Conservation (phyloP, 2,888 invertebrate genomes). For the Habrosyne pyritoides region DNA sequence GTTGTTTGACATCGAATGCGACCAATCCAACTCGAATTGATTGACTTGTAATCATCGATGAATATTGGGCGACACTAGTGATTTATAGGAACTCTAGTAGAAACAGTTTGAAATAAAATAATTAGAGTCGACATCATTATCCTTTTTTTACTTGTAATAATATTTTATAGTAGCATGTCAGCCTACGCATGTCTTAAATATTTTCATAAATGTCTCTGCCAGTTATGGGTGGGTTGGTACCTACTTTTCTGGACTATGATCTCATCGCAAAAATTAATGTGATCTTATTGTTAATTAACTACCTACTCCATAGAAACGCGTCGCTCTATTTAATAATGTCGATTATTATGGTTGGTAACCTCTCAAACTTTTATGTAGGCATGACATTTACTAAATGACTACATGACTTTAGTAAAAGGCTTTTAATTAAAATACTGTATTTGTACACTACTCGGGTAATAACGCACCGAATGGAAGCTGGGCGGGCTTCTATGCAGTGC, state of each 20-base stretch:
- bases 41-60: too few relatives aligned
- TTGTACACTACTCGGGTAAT: too few relatives aligned
- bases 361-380: too few relatives aligned
- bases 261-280: slow-evolving; percentile 44
- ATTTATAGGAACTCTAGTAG: slow-evolving; percentile 6
- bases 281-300: slow-evolving; percentile 30
- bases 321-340: neutral
- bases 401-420: too few relatives aligned
- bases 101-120: neutral
- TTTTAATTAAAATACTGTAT: too few relatives aligned
- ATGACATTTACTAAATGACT: too few relatives aligned
- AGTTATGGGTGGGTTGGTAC: slow-evolving; percentile 38
- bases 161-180: neutral
- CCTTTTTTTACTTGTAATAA: too few relatives aligned
- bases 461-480: too few relatives aligned
- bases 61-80: too few relatives aligned
- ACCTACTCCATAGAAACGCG: slow-evolving; percentile 4
- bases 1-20: too few relatives aligned
- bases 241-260: slow-evolving; percentile 46
- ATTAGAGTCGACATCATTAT: neutral
- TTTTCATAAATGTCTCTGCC: slow-evolving; percentile 18
- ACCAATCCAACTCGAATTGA: too few relatives aligned
- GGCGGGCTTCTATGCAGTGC: too few relatives aligned
- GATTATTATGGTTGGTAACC: neutral
- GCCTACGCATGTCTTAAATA: neutral